Evolutionary conservation across 2,797 vertebrate species (phyloP).

Genomic region (Knipowitschia caucasica): DNA sequence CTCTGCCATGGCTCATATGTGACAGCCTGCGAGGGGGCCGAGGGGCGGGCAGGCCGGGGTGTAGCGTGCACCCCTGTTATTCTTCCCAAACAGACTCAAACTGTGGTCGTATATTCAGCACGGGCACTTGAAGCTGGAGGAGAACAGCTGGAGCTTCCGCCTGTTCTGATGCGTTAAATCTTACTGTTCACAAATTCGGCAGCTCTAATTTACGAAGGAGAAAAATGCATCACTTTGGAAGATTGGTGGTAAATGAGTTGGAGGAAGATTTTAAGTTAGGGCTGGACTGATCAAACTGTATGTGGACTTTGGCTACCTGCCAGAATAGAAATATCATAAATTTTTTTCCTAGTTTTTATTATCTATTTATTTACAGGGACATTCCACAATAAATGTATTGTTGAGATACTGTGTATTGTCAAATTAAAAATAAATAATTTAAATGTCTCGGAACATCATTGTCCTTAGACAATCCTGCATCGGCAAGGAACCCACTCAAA

Average conservation of each 20-base stretch:
- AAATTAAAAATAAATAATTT: too few species aligned
- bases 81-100: conserved; percentile 44
- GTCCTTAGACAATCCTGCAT: too few species aligned
- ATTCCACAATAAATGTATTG: too few species aligned
- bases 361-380: too few species aligned
- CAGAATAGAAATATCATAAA: too few species aligned
- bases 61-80: conserved; percentile 28
- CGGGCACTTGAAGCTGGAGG: conserved; percentile 16
- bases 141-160: conserved; percentile 32
- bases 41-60: conserved; percentile 34
- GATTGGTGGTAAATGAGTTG: not conserved
- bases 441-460: too few species aligned
- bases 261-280: not conserved
- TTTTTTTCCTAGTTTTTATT: too few species aligned
- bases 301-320: too few species aligned
- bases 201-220: conserved; percentile 10
- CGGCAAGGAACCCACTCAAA: too few species aligned
- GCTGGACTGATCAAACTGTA: too few species aligned
- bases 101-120: conserved; percentile 29
- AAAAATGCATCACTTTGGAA: conserved; percentile 10
- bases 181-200: conserved; percentile 9
- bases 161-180: conserved; percentile 35
- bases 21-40: conserved; percentile 50
- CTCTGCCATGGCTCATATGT: conserved; percentile 61
- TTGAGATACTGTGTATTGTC: too few species aligned